Conservation (phyloP, 1,140 invertebrate genomes). For the Cataglyphis hispanica region DNA sequence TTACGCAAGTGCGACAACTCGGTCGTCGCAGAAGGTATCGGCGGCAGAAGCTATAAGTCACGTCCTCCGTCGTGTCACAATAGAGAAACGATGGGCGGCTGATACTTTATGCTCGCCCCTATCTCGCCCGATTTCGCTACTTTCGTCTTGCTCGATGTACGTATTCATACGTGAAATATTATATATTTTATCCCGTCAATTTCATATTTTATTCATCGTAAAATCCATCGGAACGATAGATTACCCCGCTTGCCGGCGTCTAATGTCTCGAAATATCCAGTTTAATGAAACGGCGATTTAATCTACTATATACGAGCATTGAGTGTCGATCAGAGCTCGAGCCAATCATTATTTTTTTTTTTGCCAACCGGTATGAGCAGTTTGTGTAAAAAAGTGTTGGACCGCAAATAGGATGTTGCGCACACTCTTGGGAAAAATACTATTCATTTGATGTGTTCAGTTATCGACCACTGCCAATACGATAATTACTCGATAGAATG, state of each 20-base stretch:
- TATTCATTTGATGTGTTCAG: constrained; percentile 18
- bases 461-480: constrained; percentile 33
- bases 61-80: constrained; percentile 58
- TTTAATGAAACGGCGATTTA: constrained; percentile 1
- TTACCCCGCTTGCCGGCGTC: not conserved
- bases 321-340: constrained; percentile 6
- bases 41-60: constrained; percentile 63
- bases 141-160: constrained; percentile 23
- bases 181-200: not conserved
- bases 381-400: constrained; percentile 11
- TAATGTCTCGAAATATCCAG: not conserved
- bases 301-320: not conserved
- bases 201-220: not conserved
- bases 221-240: not conserved
- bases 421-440: not conserved
- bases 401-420: constrained; percentile 11
- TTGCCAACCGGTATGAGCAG: not conserved
- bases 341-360: not conserved
- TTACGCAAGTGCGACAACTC: constrained; percentile 64
- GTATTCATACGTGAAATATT: not conserved
- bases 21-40: constrained; percentile 49
- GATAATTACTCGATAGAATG: constrained; percentile 34
- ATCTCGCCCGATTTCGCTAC: constrained; percentile 18
- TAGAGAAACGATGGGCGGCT: constrained; percentile 38
- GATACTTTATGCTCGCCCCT: constrained; percentile 8